Base-by-base conservation (phyloP, 2,797 vertebrate species). In the Myiothlypis coronata region DNA sequence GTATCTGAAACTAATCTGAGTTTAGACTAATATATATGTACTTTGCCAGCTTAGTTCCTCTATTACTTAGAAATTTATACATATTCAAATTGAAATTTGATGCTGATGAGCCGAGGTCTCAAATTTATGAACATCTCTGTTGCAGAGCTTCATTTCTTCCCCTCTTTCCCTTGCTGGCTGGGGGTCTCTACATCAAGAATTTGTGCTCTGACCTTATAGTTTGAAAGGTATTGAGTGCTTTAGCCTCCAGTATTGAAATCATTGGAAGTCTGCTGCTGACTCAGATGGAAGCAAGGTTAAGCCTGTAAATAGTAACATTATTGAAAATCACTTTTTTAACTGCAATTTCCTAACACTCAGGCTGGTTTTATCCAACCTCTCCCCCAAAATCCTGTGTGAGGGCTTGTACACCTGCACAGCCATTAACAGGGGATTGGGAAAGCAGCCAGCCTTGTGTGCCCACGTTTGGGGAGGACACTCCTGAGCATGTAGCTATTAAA, bases 221-320 rank as follows among this genome's bases (percentile, higher is more conserved):
- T 90, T 86, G 87, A 95, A 96, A 96, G 85, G 43, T 95, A 94
- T 88, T 94, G 94, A 96, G 79, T 93, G 85, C 53, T 91, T 95
- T 69, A 91, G 89, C 94, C 87, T 95, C 93, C 44, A 68, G 34
- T 85, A 93, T 89, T 86, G 89, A 95, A 94, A 94, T 83, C 89
- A 44, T 44, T 90, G 72, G 46, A 65, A 59, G 61, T 85, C 90
- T 88, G 57, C 50, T 95, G 95, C 94, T 96, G 96, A 95, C 85
- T 96, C 93, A 96, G 93, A 75, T 55, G 39, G 72, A 92, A 91
- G 86, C 94, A 96, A 94, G 93, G 89, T 94, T 94, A 95, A 93
- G 61, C 57, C 91, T 93, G 91, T 94, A 96, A 96, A 94, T 87
- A 95, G 91, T 44, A 90, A 90, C 94, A 88, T 75, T 91, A 95